Evolutionary conservation across 2,888 invertebrate species (phyloP).

Genomic region (Sturmia bella): DNA sequence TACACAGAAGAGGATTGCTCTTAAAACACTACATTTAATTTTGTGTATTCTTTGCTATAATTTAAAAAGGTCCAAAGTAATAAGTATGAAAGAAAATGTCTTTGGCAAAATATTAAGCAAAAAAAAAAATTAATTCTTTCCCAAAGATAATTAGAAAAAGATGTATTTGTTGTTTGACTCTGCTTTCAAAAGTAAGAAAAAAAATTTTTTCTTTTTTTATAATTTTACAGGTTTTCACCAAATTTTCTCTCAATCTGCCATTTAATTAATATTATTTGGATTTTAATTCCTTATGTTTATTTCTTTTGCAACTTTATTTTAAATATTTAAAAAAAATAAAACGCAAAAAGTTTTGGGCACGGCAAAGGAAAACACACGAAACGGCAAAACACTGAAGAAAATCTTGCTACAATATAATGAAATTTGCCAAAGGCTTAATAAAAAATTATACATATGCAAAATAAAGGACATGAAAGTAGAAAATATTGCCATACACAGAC

Average conservation of each 20-base stretch:
- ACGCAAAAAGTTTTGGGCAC: not conserved
- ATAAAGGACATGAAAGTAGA: not conserved
- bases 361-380: not conserved
- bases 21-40: no score
- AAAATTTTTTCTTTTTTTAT: no score
- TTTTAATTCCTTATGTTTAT: not conserved
- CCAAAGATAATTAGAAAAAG: no score
- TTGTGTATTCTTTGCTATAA: no score
- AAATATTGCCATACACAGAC: not conserved
- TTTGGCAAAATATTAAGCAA: not conserved
- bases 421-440: conserved; percentile 28
- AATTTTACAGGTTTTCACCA: no score
- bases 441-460: conserved; percentile 6
- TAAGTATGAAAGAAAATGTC: not conserved
- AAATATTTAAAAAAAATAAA: conserved; percentile 19
- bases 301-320: not conserved
- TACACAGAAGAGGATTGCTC: no score
- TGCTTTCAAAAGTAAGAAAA: no score
- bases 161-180: no score
- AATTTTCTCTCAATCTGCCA: no score
- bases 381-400: conserved; percentile 8
- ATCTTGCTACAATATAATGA: conserved; percentile 13
- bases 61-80: no score
- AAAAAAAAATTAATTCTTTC: not conserved
- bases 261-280: no score